phyloP scores from a whole-genome alignment of 1,140 invertebrate genomes.

The Agraylea sexmaculata region DNA sequence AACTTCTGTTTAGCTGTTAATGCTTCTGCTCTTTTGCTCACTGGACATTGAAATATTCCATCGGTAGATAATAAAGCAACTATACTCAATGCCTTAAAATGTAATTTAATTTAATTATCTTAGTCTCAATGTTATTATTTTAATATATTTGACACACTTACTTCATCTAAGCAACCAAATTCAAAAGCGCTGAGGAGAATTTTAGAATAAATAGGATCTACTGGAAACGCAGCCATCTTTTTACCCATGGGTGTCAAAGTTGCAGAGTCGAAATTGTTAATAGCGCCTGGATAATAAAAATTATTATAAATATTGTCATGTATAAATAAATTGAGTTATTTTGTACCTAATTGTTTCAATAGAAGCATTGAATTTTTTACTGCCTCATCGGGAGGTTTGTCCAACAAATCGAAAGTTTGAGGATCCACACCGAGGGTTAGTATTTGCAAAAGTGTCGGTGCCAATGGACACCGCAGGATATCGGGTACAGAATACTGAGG shows the following conservation, averaged over 20 bases:
- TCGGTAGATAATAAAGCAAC: constrained; percentile 49
- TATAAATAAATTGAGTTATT: background rate
- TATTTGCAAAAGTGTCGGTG: constrained; percentile 68
- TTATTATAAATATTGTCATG: constrained; percentile 4
- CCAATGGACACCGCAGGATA: constrained; percentile 66
- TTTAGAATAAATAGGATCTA: constrained; percentile 85
- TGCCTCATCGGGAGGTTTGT: constrained; percentile 65
- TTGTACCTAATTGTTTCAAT: constrained; percentile 56
- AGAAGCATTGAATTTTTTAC: constrained; percentile 55
- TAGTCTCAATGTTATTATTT: constrained; percentile 1
- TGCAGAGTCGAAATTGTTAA: constrained; percentile 31
- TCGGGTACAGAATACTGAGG: constrained; percentile 68
- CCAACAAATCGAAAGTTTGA: constrained; percentile 81
- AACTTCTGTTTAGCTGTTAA: constrained; percentile 66
- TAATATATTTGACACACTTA: constrained; percentile 16
- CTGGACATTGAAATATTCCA: constrained; percentile 45
- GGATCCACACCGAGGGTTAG: constrained; percentile 75
- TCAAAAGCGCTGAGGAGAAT: constrained; percentile 66
- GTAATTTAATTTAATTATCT: constrained; percentile 10
- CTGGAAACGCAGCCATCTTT: constrained; percentile 81
- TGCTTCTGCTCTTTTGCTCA: constrained; percentile 54
- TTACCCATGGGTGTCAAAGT: constrained; percentile 70
- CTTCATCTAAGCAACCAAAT: constrained; percentile 77
- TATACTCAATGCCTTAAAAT: constrained; percentile 41
- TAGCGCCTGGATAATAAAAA: constrained; percentile 30